Evolutionary conservation across 2,113 vertebrate genomes (phyloP).

Genomic region (Oxyruncus cristatus): DNA sequence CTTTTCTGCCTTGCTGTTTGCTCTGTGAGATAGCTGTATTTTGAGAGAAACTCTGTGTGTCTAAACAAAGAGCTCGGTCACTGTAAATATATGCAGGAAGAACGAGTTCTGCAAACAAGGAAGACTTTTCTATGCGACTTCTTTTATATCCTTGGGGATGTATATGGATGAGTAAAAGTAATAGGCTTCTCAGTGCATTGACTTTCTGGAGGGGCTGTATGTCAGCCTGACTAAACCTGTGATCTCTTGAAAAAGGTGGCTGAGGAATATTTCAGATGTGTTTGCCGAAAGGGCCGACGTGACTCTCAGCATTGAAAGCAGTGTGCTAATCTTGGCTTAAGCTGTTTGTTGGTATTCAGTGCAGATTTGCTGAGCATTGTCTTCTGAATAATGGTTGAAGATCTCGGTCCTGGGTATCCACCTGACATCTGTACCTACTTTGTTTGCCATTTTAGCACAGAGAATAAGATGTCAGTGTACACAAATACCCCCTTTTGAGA

Average conservation of each 20-base stretch:
- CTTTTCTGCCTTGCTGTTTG: not conserved
- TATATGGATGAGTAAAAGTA: not conserved
- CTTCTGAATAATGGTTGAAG: not conserved
- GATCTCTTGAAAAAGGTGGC: not conserved
- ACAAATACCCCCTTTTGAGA: not conserved
- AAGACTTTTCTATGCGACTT: not conserved
- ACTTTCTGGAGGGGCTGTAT: not conserved
- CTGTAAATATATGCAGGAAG: not conserved
- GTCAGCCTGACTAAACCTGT: not conserved
- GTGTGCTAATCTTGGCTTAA: not conserved
- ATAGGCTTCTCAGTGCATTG: not conserved
- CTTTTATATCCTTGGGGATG: not conserved
- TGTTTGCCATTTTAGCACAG: not conserved
- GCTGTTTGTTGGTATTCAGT: not conserved
- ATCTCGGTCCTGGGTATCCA: not conserved
- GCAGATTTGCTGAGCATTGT: not conserved
- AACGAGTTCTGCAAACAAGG: not conserved
- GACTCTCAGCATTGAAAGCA: not conserved
- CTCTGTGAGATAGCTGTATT: not conserved
- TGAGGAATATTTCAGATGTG: not conserved
- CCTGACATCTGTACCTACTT: not conserved
- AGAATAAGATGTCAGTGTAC: not conserved
- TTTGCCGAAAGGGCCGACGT: not conserved
- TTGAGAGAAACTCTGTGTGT: not conserved
- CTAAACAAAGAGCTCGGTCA: not conserved